Evolutionary conservation across 1,140 invertebrate genomes (phyloP), one percentile per base, ranked within the genome.

Genomic region (Adoxophyes honmai): DNA sequence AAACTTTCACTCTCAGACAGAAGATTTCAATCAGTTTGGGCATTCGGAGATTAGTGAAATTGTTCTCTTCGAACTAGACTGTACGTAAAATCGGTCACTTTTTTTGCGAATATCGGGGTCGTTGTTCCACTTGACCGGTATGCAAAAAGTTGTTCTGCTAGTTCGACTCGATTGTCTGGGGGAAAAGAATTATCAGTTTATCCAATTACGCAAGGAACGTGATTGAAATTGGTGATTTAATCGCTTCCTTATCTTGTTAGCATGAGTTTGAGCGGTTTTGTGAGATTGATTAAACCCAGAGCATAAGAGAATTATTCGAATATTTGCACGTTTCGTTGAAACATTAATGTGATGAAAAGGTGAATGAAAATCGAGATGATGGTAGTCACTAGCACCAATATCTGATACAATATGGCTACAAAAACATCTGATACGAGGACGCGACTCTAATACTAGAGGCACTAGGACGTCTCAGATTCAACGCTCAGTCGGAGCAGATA

Each of bases 91-190:
- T 48, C 11, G 42, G 42, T 33, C 42, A 33, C 11, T 28, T 28
- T 48, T 48, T 48, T 48, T 48, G 42, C 42, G 21, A 33, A 13
- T n/a, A 48, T n/a, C 42, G 16, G 21, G 42, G 42, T 48, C 42
- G 21, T 21, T 48, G 42, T 48, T 48, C 21, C 42, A 18, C 42
- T 13, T 2, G 42, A 48, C 18, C 21, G 42, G 42, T n/a, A 11
- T 21, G 11, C 42, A 28, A 48, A 48, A 48, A 48, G 13, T 48
- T 11, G 42, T 48, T 48, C 18, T 48, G 42, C 42, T 48, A 21
- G 42, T 48, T 48, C 21, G 28, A 11, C 21, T 11, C n/a, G 1
- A 28, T 48, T 48, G 16, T 48, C 21, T 48, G 39, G 18, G 7
- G 8, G 18, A 15, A 48, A 48, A 18, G 21, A 28, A n/a, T 48